Evolutionary conservation across 1,140 invertebrate species (phyloP).

Genomic region (Penaeus indicus): DNA sequence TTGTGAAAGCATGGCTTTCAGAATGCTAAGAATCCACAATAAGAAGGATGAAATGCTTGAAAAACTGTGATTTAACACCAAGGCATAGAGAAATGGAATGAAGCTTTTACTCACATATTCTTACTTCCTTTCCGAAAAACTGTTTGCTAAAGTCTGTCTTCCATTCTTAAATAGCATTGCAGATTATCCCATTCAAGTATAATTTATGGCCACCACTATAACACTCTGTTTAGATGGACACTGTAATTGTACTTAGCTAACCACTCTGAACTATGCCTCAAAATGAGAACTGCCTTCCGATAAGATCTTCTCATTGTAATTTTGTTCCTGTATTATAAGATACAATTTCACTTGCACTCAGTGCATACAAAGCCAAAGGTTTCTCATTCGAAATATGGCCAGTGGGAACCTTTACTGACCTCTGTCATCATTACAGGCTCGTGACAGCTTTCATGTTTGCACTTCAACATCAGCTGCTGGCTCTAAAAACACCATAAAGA

Average conservation of each 20-base stretch:
- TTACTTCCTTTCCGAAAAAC: neutral
- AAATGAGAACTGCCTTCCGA: slow-evolving; percentile 17
- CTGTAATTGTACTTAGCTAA: slow-evolving; percentile 6
- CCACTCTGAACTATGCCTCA: slow-evolving; percentile 38
- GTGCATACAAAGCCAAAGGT: slow-evolving; percentile 33
- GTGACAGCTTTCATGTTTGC: slow-evolving; percentile 23
- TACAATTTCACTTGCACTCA: slow-evolving; percentile 39
- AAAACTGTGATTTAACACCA: slow-evolving; percentile 14
- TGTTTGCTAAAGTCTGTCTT: slow-evolving; percentile 9
- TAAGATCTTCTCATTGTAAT: slow-evolving; percentile 25
- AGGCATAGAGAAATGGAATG: slow-evolving; percentile 47
- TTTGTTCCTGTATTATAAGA: slow-evolving; percentile 7
- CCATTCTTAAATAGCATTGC: slow-evolving; percentile 32
- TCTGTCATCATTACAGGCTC: neutral
- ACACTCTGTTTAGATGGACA: neutral
- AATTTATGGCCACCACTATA: slow-evolving; percentile 2
- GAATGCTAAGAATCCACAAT: slow-evolving; percentile 21
- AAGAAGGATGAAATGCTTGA: slow-evolving; percentile 34
- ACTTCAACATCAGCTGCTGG: neutral
- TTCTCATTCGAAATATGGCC: slow-evolving; percentile 28
- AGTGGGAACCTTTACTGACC: neutral
- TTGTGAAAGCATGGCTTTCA: neutral
- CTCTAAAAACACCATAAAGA: neutral
- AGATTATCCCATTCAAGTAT: slow-evolving; percentile 34
- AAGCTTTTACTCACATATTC: slow-evolving; percentile 9